Evolutionary conservation across 1,140 invertebrate species (phyloP).

Genomic region (Oscheius sp.): DNA sequence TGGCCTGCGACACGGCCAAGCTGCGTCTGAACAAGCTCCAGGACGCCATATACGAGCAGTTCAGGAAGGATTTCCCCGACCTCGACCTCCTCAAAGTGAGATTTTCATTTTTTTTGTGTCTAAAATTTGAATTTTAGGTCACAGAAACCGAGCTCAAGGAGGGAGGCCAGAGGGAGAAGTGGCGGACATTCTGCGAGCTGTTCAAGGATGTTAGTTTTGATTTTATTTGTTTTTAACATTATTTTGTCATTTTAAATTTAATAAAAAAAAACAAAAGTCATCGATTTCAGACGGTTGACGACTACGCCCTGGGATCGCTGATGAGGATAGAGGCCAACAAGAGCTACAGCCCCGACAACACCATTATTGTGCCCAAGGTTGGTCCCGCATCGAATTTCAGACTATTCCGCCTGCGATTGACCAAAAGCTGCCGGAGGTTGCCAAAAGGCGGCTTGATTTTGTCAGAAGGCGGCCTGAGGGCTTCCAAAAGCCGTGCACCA

Average conservation of each 20-base stretch:
- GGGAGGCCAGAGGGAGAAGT: conserved; percentile 27
- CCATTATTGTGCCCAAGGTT: conserved; percentile 39
- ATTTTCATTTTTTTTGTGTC: not conserved
- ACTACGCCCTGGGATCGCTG: conserved; percentile 37
- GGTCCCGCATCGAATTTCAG: not conserved
- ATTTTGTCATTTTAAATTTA: not conserved
- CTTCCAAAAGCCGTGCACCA: no score
- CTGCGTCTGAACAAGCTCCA: conserved; percentile 34
- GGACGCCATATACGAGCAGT: conserved; percentile 18
- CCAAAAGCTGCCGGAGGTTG: no score
- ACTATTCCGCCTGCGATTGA: not conserved
- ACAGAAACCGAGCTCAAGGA: conserved; percentile 33
- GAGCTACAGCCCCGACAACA: conserved; percentile 32
- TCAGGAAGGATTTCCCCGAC: conserved; percentile 36
- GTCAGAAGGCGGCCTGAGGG: no score
- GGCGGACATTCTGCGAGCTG: conserved; percentile 36
- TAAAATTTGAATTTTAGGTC: conserved; percentile 21
- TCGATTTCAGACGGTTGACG: conserved; percentile 31
- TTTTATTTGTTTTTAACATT: not conserved
- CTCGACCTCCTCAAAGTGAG: conserved; percentile 30
- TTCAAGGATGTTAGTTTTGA: conserved; percentile 31
- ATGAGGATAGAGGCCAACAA: conserved; percentile 29
- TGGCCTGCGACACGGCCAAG: conserved; percentile 25
- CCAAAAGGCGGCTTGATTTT: no score
- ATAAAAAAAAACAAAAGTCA: no score